phyloP scores from a whole-genome alignment of 2,113 vertebrate genomes.

The Chrysemys picta region DNA sequence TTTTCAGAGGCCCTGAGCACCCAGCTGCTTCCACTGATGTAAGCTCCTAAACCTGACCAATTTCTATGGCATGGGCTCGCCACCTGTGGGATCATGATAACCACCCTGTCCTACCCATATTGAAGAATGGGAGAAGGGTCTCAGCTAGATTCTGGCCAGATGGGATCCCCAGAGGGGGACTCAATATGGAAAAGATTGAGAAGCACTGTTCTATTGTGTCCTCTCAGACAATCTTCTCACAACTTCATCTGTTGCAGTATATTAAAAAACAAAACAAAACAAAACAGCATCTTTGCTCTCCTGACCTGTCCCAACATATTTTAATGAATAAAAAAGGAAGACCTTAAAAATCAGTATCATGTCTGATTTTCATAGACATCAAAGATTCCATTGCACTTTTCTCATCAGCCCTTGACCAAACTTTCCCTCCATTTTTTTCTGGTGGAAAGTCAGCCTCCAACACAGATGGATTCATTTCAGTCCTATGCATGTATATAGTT shows the following conservation, averaged over 20 bases:
- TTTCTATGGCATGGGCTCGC: not conserved
- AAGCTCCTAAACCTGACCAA: not conserved
- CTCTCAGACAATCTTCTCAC: not conserved
- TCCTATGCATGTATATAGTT: not conserved
- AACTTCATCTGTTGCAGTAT: not conserved
- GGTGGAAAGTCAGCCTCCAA: not conserved
- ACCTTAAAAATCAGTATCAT: not conserved
- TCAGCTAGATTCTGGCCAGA: not conserved
- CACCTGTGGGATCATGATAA: fast-evolving
- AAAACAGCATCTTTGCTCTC: fast-evolving
- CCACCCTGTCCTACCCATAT: fast-evolving
- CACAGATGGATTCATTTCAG: not conserved
- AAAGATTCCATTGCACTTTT: not conserved
- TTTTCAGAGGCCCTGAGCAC: not conserved
- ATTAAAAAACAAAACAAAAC: not conserved
- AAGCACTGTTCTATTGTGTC: not conserved
- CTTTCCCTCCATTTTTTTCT: fast-evolving
- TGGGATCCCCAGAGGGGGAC: not conserved
- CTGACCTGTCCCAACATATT: not conserved
- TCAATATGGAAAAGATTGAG: not conserved
- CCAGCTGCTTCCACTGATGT: not conserved
- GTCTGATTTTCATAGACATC: not conserved
- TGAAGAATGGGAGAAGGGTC: not conserved
- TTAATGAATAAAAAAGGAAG: not conserved
- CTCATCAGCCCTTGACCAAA: not conserved